These are phyloP conservation scores for Brachionus rubens DNA, from an alignment of 1,140 invertebrate genomes.

Conservation along the genomic window DNA sequence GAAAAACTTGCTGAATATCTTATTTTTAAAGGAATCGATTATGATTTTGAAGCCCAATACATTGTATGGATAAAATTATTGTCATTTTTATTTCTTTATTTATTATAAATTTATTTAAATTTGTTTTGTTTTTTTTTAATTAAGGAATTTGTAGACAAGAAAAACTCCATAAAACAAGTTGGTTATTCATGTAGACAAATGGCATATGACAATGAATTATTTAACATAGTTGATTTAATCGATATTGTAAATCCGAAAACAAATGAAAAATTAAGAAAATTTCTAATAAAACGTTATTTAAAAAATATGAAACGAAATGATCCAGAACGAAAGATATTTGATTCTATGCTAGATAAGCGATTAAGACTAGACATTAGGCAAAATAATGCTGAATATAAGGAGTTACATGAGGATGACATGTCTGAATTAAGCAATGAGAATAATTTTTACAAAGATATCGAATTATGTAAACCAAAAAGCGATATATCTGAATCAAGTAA, in stretches of 20 bases:
- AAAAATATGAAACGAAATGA: background rate
- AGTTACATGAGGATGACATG: background rate
- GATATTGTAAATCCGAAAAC: conserved; percentile 51
- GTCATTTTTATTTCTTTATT: too few species aligned
- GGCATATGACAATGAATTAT: conserved; percentile 52
- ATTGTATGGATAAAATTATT: too few species aligned
- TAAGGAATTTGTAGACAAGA: conserved; percentile 14
- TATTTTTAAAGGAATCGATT: conserved; percentile 54
- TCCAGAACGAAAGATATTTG: background rate
- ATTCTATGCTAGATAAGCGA: background rate
- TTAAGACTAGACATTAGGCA: background rate
- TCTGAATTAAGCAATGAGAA: conserved; percentile 8
- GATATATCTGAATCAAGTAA: background rate
- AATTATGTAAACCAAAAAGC: background rate
- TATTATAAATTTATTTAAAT: background rate
- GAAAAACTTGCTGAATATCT: conserved; percentile 55
- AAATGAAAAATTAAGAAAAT: background rate
- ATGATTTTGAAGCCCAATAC: conserved; percentile 50
- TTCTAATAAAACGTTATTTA: background rate
- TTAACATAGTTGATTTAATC: conserved; percentile 54
- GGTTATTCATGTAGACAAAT: conserved; percentile 52
- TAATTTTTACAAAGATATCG: background rate
- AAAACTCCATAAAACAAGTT: background rate
- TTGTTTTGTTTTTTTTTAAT: background rate
- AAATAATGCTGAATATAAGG: too few species aligned